phyloP scores from a whole-genome alignment of 2,888 invertebrate genomes.

The Agonum fuliginosum region DNA sequence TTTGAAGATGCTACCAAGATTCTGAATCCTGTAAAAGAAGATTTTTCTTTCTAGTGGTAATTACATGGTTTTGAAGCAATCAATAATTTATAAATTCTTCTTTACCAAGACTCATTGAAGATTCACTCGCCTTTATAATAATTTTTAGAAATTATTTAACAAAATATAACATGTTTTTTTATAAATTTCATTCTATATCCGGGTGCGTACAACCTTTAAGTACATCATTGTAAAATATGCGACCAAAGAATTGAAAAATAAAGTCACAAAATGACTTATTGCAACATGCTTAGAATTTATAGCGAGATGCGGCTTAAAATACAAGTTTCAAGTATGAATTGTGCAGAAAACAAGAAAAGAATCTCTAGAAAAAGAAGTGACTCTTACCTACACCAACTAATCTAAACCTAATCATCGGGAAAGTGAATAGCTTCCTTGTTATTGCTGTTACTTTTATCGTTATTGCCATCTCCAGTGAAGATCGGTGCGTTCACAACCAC shows the following conservation, averaged over 20 bases:
- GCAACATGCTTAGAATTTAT: neutral
- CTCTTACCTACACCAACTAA: constrained; percentile 52
- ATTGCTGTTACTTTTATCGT: neutral
- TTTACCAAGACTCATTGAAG: too few species aligned
- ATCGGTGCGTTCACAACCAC: constrained; percentile 62
- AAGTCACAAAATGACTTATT: neutral
- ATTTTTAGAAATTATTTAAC: too few species aligned
- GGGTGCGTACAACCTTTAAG: too few species aligned
- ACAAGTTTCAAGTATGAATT: neutral
- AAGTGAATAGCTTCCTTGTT: constrained; percentile 64
- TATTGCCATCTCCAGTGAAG: constrained; percentile 63
- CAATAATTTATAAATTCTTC: too few species aligned
- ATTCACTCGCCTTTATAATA: too few species aligned
- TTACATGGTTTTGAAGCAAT: too few species aligned
- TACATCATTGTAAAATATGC: too few species aligned
- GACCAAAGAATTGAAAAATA: neutral
- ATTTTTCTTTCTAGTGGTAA: too few species aligned
- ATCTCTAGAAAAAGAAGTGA: constrained; percentile 37
- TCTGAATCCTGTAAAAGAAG: too few species aligned
- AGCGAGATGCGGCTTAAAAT: neutral
- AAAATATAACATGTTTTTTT: too few species aligned
- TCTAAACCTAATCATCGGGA: constrained; percentile 67
- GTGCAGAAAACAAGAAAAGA: constrained; percentile 15
- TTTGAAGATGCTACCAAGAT: too few species aligned
- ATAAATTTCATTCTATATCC: too few species aligned